phyloP scores from a whole-genome alignment of 2,797 vertebrate genomes.

The Taeniopygia guttata region DNA sequence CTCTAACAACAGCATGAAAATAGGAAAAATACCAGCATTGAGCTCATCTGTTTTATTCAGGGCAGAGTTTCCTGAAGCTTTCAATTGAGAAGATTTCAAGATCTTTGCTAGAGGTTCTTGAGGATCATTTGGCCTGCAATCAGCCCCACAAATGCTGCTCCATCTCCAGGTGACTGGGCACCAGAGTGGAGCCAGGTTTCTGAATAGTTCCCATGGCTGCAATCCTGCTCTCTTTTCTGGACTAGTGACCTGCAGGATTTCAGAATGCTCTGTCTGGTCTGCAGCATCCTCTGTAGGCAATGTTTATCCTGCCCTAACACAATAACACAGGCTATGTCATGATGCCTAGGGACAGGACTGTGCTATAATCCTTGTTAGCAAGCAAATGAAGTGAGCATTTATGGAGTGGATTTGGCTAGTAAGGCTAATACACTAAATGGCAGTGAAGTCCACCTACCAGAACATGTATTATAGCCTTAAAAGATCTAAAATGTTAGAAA shows the following conservation, averaged over 20 bases:
- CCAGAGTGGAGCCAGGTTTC: neutral
- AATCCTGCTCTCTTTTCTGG: neutral
- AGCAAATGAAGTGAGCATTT: neutral
- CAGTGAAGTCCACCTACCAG: neutral
- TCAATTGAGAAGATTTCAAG: neutral
- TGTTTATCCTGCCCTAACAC: neutral
- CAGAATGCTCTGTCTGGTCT: neutral
- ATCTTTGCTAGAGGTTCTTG: neutral
- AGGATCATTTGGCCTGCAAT: neutral
- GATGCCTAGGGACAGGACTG: neutral
- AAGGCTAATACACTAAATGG: neutral
- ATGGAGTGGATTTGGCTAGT: neutral
- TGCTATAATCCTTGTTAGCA: neutral
- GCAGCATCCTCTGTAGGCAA: neutral
- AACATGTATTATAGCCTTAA: neutral
- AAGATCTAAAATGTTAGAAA: slow-evolving; percentile 38
- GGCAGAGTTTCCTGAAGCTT: neutral
- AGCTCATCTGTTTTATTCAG: neutral
- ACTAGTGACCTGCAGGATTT: neutral
- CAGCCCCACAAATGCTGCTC: neutral
- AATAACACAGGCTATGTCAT: neutral
- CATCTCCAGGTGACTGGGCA: neutral
- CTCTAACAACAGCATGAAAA: neutral
- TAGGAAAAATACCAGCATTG: neutral
- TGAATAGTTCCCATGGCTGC: neutral